Conservation (phyloP, 2,113 vertebrate species). For the Cacatua alba region DNA sequence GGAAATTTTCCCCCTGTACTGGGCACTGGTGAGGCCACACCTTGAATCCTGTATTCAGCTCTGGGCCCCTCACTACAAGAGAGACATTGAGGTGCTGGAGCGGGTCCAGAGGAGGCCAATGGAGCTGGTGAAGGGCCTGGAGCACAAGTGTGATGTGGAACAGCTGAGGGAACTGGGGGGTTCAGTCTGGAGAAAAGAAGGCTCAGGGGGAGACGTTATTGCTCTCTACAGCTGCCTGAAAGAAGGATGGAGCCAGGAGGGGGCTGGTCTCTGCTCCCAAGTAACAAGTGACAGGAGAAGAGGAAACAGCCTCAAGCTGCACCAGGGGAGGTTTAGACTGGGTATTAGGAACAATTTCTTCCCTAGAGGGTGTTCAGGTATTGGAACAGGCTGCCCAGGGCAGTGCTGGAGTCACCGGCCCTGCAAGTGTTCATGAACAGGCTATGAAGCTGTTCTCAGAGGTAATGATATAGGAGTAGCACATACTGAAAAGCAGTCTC, state of each 20-base stretch:
- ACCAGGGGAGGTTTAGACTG: neutral
- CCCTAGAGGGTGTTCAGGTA: neutral
- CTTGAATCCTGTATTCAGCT: neutral
- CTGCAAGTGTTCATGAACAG: neutral
- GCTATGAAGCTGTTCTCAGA: neutral
- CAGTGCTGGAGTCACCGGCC: neutral
- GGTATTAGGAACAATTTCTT: neutral
- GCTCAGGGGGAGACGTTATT: neutral
- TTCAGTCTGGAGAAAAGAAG: neutral
- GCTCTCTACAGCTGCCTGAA: neutral
- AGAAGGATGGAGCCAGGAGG: neutral
- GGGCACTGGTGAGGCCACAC: neutral
- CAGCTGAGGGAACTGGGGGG: fast-evolving
- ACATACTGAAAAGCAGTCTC: neutral
- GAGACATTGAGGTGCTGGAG: neutral
- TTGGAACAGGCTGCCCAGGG: neutral
- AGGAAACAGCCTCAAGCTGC: neutral
- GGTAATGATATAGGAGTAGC: neutral
- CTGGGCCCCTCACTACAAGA: neutral
- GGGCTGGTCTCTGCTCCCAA: neutral
- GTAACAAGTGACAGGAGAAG: neutral
- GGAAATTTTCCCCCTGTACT: neutral
- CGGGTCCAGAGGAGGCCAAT: neutral
- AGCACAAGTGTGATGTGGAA: neutral
- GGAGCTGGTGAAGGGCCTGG: neutral